phyloP scores from a whole-genome alignment of 2,888 invertebrate species.

The Apodemia mormo region DNA sequence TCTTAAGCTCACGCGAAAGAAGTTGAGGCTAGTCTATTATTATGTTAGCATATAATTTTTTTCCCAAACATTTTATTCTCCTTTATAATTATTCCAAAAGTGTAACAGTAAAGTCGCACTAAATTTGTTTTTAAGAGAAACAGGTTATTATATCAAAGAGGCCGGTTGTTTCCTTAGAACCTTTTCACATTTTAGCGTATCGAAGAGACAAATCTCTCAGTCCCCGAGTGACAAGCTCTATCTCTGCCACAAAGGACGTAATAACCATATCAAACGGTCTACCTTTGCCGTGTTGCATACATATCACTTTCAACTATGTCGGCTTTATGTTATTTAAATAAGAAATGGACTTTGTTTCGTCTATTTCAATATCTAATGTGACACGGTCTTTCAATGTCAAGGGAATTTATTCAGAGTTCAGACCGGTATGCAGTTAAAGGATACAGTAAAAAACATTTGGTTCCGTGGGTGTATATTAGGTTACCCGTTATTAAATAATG shows the following conservation, averaged over 20 bases:
- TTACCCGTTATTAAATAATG: no score
- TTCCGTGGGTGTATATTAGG: neutral
- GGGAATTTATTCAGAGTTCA: neutral
- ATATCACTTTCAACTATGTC: constrained; percentile 58
- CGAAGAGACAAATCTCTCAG: constrained; percentile 71
- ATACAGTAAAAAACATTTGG: neutral
- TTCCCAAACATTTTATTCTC: no score
- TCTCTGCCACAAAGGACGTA: constrained; percentile 75
- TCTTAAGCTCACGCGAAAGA: no score
- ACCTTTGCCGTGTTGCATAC: constrained; percentile 71
- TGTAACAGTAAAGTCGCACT: constrained; percentile 45
- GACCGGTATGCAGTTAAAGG: neutral
- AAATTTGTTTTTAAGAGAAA: constrained; percentile 56
- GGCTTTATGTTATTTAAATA: constrained; percentile 71
- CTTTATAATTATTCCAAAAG: neutral
- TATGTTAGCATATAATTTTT: no score
- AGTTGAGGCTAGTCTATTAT: no score
- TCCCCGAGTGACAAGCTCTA: constrained; percentile 63
- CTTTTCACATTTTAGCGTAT: constrained; percentile 74
- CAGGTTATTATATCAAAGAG: constrained; percentile 71
- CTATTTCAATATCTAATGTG: constrained; percentile 68
- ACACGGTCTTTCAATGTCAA: constrained; percentile 37
- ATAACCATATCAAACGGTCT: constrained; percentile 80
- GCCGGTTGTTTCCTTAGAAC: constrained; percentile 52
- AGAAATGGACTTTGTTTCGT: constrained; percentile 77